phyloP scores from a whole-genome alignment of 2,888 invertebrate genomes.

The Drosophila monieri region DNA sequence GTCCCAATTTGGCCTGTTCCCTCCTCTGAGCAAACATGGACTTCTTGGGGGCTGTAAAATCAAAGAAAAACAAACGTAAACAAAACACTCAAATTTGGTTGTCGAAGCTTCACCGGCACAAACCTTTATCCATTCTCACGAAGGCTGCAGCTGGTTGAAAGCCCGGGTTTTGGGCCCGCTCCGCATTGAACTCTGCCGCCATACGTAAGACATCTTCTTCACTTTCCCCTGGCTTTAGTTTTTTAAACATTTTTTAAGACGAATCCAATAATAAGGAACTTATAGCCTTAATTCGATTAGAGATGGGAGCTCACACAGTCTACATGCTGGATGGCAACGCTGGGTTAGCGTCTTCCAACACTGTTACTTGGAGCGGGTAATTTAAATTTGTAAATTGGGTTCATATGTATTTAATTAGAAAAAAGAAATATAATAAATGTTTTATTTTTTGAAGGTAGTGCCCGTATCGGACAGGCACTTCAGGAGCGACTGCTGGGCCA shows the following conservation, averaged over 20 bases:
- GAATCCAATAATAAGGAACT: constrained; percentile 1
- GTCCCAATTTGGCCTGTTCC: constrained; percentile 43
- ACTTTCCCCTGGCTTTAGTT: constrained; percentile 89
- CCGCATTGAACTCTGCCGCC: constrained; percentile 88
- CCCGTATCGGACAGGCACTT: constrained; percentile 86
- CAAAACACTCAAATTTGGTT: not conserved
- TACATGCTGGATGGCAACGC: not conserved
- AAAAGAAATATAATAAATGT: constrained; percentile 28
- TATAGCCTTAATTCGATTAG: not conserved
- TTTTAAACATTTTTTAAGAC: constrained; percentile 66
- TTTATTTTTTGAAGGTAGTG: constrained; percentile 70
- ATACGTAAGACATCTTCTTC: constrained; percentile 90
- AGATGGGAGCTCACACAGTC: not conserved
- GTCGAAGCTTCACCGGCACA: not conserved
- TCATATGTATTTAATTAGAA: constrained; percentile 22
- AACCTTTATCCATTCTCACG: constrained; percentile 82
- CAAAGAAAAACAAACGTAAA: not conserved
- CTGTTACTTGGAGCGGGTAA: not conserved
- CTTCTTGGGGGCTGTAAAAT: constrained; percentile 66
- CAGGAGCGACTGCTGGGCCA: constrained; percentile 89
- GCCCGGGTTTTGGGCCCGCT: constrained; percentile 85
- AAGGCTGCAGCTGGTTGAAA: constrained; percentile 87
- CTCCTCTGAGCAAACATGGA: constrained; percentile 80
- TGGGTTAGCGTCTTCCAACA: not conserved
- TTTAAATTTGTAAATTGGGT: not conserved